phyloP scores from a whole-genome alignment of 2,113 vertebrate species.

The Menura novaehollandiae region DNA sequence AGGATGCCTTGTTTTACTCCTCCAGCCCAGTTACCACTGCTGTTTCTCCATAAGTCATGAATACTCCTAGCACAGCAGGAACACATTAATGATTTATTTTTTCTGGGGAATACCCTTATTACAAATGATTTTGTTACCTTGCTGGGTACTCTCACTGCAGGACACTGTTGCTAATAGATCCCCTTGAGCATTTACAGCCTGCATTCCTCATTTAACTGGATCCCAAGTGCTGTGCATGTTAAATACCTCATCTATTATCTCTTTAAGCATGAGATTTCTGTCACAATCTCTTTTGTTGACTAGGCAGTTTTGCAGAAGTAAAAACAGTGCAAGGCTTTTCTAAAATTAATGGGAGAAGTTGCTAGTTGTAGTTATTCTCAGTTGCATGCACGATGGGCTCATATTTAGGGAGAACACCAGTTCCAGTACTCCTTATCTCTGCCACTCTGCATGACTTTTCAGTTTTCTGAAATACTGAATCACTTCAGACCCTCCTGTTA shows the following conservation, averaged over 20 bases:
- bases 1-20: conserved; percentile 1
- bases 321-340: neutral
- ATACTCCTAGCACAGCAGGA: conserved; percentile 24
- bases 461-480: neutral
- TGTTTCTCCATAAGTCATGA: conserved; percentile 21
- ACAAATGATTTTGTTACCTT: conserved; percentile 39
- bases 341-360: neutral
- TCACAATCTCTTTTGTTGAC: neutral
- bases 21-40: neutral
- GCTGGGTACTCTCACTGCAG: conserved; percentile 3
- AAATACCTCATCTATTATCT: conserved; percentile 51
- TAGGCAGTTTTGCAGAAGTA: neutral
- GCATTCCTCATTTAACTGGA: conserved; percentile 24
- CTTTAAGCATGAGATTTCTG: conserved; percentile 22
- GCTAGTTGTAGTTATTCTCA: neutral
- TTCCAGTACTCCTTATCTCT: neutral
- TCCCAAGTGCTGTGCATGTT: conserved; percentile 16
- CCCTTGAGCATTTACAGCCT: conserved; percentile 32
- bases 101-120: conserved; percentile 19
- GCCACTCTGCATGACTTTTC: neutral
- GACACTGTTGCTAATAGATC: conserved; percentile 42
- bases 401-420: neutral
- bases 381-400: neutral
- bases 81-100: conserved; percentile 42
- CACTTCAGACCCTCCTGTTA: neutral